Base-by-base conservation (phyloP, 2,888 invertebrate genomes). In the Koerneria pararmatus region DNA sequence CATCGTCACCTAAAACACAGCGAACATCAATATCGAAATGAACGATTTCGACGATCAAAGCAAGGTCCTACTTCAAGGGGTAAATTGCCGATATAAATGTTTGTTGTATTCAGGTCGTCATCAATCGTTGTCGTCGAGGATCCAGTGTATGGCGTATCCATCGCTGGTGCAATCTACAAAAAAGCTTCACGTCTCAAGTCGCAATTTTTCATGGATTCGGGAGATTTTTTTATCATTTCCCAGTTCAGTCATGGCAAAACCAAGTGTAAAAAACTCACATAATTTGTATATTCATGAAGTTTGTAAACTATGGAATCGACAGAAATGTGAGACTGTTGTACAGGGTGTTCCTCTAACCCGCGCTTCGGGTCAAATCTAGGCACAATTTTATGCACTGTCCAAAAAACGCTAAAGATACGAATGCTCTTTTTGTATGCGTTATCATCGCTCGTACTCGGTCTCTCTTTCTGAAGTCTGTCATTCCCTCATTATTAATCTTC, bases 21-120 rank as follows among this genome's bases (percentile, higher is more conserved):
- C n/a, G 46, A 15, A 15, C 11, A 41, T 41, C n/a, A n/a, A 41
- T 11, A 15, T 15, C 11, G n/a, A n/a, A 41, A 41, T 15, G n/a
- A 15, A 41, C 11, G 46, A 41, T 41, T 15, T 15, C 46, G 46
- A 41, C n/a, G n/a, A n/a, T n/a, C n/a, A n/a, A n/a, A n/a, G n/a
- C n/a, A 15, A 41, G 48, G 15, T 66, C 79, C 83, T 85, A 93
- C 94, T 88, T 94, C 94, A 56, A 95, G 95, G 84, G 93, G 95
- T 37, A 99, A 88, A 85, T 97, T 98, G 68, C 95, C 95, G 64
- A 99, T 88, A 85, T 98, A 99, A 46, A 98, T 88, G 85, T 98
- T 98, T 59, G 98, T 99, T 1, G 97, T 97, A 78, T 91, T 93
- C 37, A 95, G 94, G 87, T 99, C 97, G 0, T 91, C 91, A 85